phyloP scores from a whole-genome alignment of 1,140 invertebrate genomes.

The Drosophila azteca region DNA sequence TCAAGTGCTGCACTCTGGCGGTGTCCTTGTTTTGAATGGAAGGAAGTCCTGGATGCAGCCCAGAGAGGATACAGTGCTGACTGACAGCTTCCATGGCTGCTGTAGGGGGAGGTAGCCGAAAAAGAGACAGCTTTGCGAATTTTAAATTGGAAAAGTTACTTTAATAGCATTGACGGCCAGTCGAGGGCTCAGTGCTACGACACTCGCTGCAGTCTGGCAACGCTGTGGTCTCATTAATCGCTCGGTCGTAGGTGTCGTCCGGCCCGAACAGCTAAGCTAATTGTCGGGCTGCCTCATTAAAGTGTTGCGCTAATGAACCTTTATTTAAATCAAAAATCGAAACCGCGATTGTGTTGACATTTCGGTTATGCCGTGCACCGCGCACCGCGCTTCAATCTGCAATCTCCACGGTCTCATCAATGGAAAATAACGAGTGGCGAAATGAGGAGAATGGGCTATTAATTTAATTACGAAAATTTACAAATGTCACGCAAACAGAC shows the following conservation, averaged over 20 bases:
- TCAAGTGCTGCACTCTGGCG: constrained; percentile 28
- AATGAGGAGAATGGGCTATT: constrained; percentile 29
- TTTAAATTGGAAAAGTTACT: no score
- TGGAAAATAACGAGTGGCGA: constrained; percentile 31
- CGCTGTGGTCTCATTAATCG: no score
- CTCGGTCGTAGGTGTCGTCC: no score
- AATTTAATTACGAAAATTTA: constrained; percentile 65
- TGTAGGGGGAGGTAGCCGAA: neutral
- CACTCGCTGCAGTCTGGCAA: no score
- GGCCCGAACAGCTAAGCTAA: no score
- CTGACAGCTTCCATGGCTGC: neutral
- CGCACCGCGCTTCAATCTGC: neutral
- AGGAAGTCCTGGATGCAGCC: neutral
- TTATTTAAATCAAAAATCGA: constrained; percentile 33
- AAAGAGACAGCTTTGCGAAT: no score
- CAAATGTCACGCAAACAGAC: constrained; percentile 20
- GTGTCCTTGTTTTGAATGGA: constrained; percentile 19
- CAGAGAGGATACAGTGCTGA: no score
- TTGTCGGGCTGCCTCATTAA: constrained; percentile 1
- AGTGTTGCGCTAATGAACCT: constrained; percentile 30
- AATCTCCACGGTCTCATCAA: constrained; percentile 23
- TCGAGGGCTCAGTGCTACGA: no score
- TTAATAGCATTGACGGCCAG: no score
- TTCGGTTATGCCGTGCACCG: constrained; percentile 7
- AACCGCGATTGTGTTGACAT: constrained; percentile 51